These are phyloP conservation scores for Galerucella pusilla DNA, from an alignment of 2,888 invertebrate genomes.

Conservation along the genomic window DNA sequence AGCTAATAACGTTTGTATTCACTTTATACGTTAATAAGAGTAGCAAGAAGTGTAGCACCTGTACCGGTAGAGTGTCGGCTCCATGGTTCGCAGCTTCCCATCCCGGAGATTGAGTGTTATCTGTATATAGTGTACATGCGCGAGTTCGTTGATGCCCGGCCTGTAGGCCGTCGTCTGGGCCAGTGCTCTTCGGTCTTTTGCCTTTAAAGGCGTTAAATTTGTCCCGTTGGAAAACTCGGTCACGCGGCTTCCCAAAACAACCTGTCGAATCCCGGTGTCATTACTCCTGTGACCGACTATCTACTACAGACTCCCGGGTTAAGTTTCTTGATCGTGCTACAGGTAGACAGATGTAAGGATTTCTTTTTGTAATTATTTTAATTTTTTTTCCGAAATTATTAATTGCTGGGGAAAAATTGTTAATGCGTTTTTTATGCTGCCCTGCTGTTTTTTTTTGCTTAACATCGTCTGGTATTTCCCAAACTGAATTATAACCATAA, in stretches of 20 bases:
- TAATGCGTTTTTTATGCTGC: too few species aligned
- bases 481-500: too few species aligned
- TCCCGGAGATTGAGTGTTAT: constrained; percentile 38
- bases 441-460: too few species aligned
- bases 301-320: constrained; percentile 20
- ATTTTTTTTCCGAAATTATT: background rate
- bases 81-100: constrained; percentile 21
- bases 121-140: constrained; percentile 45
- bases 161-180: constrained; percentile 48
- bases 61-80: constrained; percentile 19
- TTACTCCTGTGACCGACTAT: constrained; percentile 34
- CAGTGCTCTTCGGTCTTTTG: constrained; percentile 54
- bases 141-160: constrained; percentile 48
- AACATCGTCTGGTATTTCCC: too few species aligned
- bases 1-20: constrained; percentile 19
- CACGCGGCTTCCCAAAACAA: constrained; percentile 41
- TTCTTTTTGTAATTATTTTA: background rate
- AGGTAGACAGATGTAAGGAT: constrained; percentile 18
- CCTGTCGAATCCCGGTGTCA: constrained; percentile 44
- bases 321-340: constrained; percentile 3
- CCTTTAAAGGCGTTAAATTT: constrained; percentile 42
- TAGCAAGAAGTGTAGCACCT: constrained; percentile 27
- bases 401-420: too few species aligned
- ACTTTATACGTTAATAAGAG: constrained; percentile 1
- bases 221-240: constrained; percentile 29